Conservation (phyloP, 2,888 invertebrate species). For the Drosophila rellima region DNA sequence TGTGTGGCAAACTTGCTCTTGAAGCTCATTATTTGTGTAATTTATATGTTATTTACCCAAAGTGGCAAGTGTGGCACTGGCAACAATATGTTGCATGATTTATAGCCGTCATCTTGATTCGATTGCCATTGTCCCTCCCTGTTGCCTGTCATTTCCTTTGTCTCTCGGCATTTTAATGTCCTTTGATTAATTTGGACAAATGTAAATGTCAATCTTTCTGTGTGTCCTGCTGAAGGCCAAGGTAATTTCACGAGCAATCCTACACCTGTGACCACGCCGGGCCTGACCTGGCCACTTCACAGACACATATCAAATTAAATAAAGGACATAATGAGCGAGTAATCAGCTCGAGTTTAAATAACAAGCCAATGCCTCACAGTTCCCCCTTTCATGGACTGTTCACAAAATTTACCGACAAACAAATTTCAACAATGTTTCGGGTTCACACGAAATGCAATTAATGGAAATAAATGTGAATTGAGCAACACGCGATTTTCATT, state of each 20-base stretch:
- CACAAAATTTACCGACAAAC: neutral
- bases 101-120: constrained; percentile 64
- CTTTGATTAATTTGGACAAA: constrained; percentile 77
- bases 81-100: constrained; percentile 78
- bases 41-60: constrained; percentile 75
- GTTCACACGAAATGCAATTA: constrained; percentile 49
- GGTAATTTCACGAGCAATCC: constrained; percentile 50
- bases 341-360: constrained; percentile 42
- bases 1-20: constrained; percentile 52
- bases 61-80: constrained; percentile 39
- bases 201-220: constrained; percentile 58
- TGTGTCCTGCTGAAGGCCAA: constrained; percentile 23
- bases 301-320: constrained; percentile 38
- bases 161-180: constrained; percentile 56
- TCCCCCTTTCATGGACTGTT: neutral
- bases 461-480: constrained; percentile 37
- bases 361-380: constrained; percentile 14
- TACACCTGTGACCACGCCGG: constrained; percentile 32
- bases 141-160: constrained; percentile 39
- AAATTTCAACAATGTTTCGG: constrained; percentile 9
- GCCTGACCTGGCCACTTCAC: constrained; percentile 1
- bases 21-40: constrained; percentile 70
- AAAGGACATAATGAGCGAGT: constrained; percentile 38
- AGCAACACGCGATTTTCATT: constrained; percentile 27
- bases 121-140: constrained; percentile 44